Base-by-base conservation (phyloP, 2,797 vertebrate species). In the Bufotes viridis region DNA sequence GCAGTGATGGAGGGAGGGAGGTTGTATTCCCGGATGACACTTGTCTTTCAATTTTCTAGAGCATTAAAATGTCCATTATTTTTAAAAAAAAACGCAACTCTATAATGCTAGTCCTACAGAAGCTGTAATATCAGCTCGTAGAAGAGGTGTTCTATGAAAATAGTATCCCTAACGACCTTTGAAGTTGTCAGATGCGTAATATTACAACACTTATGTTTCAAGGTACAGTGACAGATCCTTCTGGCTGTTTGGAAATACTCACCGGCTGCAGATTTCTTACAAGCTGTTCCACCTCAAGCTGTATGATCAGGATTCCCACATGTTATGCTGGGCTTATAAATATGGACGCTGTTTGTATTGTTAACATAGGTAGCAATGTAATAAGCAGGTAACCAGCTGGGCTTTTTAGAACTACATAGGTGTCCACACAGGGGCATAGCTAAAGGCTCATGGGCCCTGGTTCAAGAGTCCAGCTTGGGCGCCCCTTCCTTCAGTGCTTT, bases 171-270 rank as follows among this genome's bases (percentile, higher is more conserved):
- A 10, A 42, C 13, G 17, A 58, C 26, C n/a, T 74, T 63, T 81
- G 22, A 74, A 61, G 67, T 53, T 20, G 80, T 81, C 42, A 11
- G 53, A 65, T 75, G 3, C 53, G 24, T 53, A 49, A 10, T 55
- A n/a, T 78, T 70, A 18, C 15, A 2, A 22, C 60, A 26, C n/a
- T 79, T 84, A 20, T 14, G 6, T 84, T 63, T 22, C 15, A 79
- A 69, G 20, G 22, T 69, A 74, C 42, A 80, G 57, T 85, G 87
- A 85, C 82, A 88, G 82, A 83, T 26, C 67, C 76, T 75, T 88
- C 78, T 81, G 78, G 49, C 87, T 88, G 57, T 81, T 81, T 81
- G 58, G 58, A 88, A 81, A 85, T 81, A 58, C 49, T 85, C 87
- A 78, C 78, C 34, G 42, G 78, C 42, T 42, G 79, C 65, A 2